These are phyloP conservation scores for Pasiphila rectangulata DNA, from an alignment of 2,888 invertebrate species.

Conservation along the genomic window DNA sequence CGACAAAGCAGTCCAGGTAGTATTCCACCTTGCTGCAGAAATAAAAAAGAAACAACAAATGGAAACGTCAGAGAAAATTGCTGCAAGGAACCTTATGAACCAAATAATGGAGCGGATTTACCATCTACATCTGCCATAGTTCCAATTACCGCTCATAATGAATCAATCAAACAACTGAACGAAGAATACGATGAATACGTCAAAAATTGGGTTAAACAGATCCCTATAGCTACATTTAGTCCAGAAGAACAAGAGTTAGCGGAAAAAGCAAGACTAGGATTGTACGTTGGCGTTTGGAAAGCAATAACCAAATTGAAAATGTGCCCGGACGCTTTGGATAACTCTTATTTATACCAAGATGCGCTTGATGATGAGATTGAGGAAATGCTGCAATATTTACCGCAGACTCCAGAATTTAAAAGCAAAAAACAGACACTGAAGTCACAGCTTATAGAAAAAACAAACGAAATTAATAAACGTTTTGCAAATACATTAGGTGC, in stretches of 20 bases:
- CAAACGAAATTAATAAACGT: constrained; percentile 40
- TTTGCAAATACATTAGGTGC: constrained; percentile 35
- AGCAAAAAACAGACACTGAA: constrained; percentile 45
- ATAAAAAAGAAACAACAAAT: too few relatives aligned
- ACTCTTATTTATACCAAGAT: constrained; percentile 55
- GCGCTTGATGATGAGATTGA: constrained; percentile 60
- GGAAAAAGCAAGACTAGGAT: constrained; percentile 44
- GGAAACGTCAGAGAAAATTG: too few relatives aligned
- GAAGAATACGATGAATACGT: constrained; percentile 47
- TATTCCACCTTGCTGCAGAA: too few relatives aligned
- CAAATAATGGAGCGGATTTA: neutral
- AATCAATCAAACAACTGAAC: constrained; percentile 33
- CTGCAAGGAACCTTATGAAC: too few relatives aligned
- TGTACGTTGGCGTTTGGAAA: constrained; percentile 57
- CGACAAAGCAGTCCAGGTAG: too few relatives aligned
- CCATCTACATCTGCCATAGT: neutral
- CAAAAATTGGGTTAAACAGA: constrained; percentile 46
- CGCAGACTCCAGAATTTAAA: constrained; percentile 47
- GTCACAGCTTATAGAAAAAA: constrained; percentile 50
- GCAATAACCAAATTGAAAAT: constrained; percentile 50
- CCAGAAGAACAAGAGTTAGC: constrained; percentile 35
- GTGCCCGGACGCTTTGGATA: constrained; percentile 43
- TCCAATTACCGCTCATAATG: neutral
- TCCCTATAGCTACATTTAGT: constrained; percentile 43
- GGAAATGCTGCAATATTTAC: constrained; percentile 48